phyloP scores from a whole-genome alignment of 1,140 invertebrate genomes.

The Drosophila pectinifera region DNA sequence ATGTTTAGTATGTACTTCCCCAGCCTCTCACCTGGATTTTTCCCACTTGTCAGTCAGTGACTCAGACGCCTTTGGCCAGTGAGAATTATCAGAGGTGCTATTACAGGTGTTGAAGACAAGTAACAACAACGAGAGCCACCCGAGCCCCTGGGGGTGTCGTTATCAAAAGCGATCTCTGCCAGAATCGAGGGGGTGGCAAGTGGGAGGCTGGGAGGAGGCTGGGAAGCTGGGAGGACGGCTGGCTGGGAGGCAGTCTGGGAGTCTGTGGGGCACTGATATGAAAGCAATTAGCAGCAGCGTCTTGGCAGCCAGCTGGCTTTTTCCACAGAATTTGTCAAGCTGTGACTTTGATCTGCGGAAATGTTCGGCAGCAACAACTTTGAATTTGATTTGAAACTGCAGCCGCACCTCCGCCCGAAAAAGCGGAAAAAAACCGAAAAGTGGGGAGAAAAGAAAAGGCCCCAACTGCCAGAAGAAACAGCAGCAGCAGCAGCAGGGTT shows the following conservation, averaged over 20 bases:
- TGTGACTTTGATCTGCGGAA: conserved; percentile 83
- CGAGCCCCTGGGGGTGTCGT: conserved; percentile 48
- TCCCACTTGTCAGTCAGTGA: conserved; percentile 38
- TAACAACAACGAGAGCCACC: conserved; percentile 30
- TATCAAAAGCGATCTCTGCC: conserved; percentile 53
- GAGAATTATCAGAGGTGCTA: conserved; percentile 55
- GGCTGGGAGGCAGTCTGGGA: conserved; percentile 2
- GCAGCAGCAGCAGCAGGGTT: conserved; percentile 62
- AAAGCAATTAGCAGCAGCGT: conserved; percentile 77
- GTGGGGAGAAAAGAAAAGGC: conserved; percentile 30
- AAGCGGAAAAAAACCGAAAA: conserved; percentile 4
- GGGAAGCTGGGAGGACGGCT: background rate
- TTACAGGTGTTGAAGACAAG: conserved; percentile 69
- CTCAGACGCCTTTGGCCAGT: conserved; percentile 27
- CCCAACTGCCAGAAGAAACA: conserved; percentile 31
- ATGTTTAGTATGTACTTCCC: background rate
- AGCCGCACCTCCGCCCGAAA: conserved; percentile 27
- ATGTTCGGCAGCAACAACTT: conserved; percentile 77
- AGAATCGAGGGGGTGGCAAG: conserved; percentile 5
- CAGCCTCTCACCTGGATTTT: background rate
- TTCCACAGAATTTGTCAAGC: conserved; percentile 80
- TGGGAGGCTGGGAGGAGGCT: conserved; percentile 1
- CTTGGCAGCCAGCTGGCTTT: conserved; percentile 59
- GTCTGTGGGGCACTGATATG: conserved; percentile 63
- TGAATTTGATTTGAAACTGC: conserved; percentile 80